These are phyloP conservation scores for Peromyscus maniculatus DNA, from an alignment of 2,113 vertebrate species.

Conservation along the genomic window DNA sequence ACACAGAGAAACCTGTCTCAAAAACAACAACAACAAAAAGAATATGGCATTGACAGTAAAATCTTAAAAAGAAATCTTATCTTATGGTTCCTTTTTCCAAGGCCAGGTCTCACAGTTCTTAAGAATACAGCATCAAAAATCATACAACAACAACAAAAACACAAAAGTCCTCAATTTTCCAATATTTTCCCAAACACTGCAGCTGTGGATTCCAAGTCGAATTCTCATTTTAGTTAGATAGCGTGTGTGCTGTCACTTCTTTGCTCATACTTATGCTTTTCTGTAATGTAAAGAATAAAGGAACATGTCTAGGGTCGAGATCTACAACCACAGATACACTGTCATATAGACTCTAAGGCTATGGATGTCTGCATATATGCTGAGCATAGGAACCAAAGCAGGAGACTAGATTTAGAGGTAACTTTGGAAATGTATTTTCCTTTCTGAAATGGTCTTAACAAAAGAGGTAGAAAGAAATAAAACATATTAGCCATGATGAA, in stretches of 20 bases:
- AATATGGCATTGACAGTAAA: not conserved
- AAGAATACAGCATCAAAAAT: not conserved
- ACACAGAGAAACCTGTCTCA: too few relatives aligned
- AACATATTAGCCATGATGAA: not conserved
- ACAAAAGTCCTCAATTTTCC: not conserved
- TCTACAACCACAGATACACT: not conserved
- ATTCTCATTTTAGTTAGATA: not conserved
- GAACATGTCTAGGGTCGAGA: not conserved
- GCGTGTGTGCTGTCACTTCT: constrained; percentile 7
- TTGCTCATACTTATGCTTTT: not conserved
- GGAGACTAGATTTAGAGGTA: constrained; percentile 20
- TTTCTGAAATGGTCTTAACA: constrained; percentile 22
- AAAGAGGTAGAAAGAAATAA: not conserved
- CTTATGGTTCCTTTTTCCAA: not conserved
- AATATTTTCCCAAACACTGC: not conserved
- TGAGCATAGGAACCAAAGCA: not conserved
- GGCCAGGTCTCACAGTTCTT: not conserved
- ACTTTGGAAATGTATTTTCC: constrained; percentile 21
- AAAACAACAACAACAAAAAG: not conserved
- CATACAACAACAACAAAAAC: not conserved
- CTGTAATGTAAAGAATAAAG: constrained; percentile 29
- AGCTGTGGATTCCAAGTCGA: not conserved
- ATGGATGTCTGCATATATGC: not conserved
- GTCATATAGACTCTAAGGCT: not conserved
- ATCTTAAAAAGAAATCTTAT: not conserved